Evolutionary conservation across 2,888 invertebrate species (phyloP), one percentile per base, ranked within the genome.

Genomic region (Sceliomorpha sp.): DNA sequence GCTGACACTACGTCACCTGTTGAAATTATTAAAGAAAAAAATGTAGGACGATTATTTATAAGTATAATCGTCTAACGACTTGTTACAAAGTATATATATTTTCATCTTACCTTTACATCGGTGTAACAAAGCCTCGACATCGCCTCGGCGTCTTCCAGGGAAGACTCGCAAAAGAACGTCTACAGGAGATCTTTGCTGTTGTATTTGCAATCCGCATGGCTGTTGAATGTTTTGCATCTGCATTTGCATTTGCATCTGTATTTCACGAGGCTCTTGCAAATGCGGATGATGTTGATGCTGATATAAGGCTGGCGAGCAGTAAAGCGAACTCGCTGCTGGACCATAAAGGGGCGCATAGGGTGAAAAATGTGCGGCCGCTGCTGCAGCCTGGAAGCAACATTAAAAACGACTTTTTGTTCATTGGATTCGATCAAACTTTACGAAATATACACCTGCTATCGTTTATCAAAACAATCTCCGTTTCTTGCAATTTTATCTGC

Each of bases 111-210:
- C 92, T 87, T 95, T 93, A 87, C 94, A 95, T 66, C 95, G 91
- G 73, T 95, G 93, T 12, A 98, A 90, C 36, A 96, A 92, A 1
- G 94, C 92, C 86, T 98, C 97, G 1, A 98, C 95, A 81, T 97
- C 96, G 42, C 92, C 93, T 40, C 96, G 91, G 76, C 96, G 93
- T 77, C 96, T 92, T 76, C 94, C 93, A 0, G 98, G 98, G 85
- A 98, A 98, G 0, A 98, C 96, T 76, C 97, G 92, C 76, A 95
- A 91, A 6, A 98, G 90, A 0, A 97, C 95, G 85, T 98, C 97
- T 0, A 98, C 92, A 0, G 97, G 96, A 0, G 95, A 95, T 48
- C 95, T 80, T 60, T 88, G 84, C 17, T 80, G 76, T 48, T 84
- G 84, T 10, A 85, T 73, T 34, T 80, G 83, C 10, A 79, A 69